Percentiles rank a stretch among this genome's conserved stretches.
Conservation (phyloP, 2,888 invertebrate genomes). For the Halocaridina rubra region DNA sequence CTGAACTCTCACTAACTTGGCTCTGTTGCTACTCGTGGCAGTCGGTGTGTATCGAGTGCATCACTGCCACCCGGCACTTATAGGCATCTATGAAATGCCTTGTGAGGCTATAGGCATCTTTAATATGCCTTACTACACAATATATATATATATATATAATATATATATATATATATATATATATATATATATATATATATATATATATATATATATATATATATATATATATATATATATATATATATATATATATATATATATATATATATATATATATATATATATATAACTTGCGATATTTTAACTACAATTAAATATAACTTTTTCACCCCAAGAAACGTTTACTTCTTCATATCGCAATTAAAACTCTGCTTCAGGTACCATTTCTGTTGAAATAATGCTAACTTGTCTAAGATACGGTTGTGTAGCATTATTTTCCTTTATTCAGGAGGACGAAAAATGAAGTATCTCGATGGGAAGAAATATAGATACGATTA, state of each 20-base stretch:
- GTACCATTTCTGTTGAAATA: not conserved
- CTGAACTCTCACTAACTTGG: no score
- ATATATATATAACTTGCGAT: constrained; percentile 11
- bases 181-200: constrained; percentile 1
- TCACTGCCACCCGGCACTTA: no score
- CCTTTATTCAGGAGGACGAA: not conserved
- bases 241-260: constrained; percentile 27
- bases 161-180: not conserved
- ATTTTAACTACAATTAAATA: not conserved
- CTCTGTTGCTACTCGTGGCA: no score
- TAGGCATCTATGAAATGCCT: no score
- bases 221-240: not conserved
- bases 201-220: not conserved
- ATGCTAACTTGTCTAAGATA: not conserved
- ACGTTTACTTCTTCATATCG: not conserved
- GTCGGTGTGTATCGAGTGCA: no score
- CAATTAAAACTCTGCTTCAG: not conserved
- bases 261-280: constrained; percentile 16
- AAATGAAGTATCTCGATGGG: constrained; percentile 36
- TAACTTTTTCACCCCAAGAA: not conserved
- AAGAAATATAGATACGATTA: constrained; percentile 44
- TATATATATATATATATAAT: no score
- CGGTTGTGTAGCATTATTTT: not conserved
- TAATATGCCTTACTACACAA: no score
- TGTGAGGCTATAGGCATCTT: no score